phyloP scores from a whole-genome alignment of 2,797 vertebrate species.

The Galago senegalensis region DNA sequence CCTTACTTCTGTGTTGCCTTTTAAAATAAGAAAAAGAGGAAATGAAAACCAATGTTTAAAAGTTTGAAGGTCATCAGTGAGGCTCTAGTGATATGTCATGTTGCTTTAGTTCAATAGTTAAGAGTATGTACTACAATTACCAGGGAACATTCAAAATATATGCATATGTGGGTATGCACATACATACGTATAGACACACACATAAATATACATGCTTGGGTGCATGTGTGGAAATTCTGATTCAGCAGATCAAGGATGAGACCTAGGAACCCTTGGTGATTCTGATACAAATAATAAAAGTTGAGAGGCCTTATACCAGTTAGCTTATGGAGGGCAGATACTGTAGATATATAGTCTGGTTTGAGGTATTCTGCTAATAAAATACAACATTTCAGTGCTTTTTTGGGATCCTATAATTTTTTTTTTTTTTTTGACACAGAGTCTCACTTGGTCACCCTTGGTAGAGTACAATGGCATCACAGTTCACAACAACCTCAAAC shows the following conservation, averaged over 20 bases:
- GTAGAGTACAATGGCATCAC: too few species aligned
- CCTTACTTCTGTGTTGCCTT: neutral
- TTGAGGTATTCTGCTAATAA: neutral
- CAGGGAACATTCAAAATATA: neutral
- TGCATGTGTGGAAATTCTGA: neutral
- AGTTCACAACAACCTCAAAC: too few species aligned
- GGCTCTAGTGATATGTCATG: neutral
- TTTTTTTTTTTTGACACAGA: too few species aligned
- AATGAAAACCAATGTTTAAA: neutral
- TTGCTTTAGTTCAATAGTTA: neutral
- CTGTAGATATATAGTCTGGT: neutral
- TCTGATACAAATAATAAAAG: neutral
- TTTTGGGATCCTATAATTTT: neutral
- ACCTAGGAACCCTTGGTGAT: neutral
- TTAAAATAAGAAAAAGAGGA: slow-evolving; percentile 37
- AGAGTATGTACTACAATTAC: neutral
- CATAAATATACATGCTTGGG: neutral
- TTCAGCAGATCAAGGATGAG: neutral
- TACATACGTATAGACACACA: neutral
- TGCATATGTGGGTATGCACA: neutral
- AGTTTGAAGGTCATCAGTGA: neutral
- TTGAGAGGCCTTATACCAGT: neutral
- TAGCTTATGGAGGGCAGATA: neutral
- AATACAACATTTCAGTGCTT: neutral
- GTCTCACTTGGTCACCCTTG: too few species aligned